Percentiles rank a stretch among this genome's conserved stretches.
These are phyloP conservation scores for Lordiphosa collinella DNA, from an alignment of 1,140 invertebrate genomes.

Conservation along the genomic window DNA sequence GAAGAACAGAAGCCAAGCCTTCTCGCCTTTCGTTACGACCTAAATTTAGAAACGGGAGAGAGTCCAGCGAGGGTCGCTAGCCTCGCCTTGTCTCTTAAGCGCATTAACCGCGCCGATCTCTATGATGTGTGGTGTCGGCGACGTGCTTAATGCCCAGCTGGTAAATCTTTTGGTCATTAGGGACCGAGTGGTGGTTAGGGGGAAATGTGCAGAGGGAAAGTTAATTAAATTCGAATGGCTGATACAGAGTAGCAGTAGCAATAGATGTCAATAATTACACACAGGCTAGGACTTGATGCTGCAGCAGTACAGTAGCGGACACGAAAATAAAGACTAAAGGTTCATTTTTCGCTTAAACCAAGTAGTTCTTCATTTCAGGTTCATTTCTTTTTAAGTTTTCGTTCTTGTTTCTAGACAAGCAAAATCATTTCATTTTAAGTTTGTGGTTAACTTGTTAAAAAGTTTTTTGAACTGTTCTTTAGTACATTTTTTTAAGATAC, in stretches of 20 bases:
- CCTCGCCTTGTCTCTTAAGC: conserved; percentile 30
- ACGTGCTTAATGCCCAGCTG: conserved; percentile 46
- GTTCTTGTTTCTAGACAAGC: no score
- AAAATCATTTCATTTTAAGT: no score
- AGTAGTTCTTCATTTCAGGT: no score
- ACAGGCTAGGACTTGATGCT: neutral
- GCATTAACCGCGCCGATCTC: conserved; percentile 52
- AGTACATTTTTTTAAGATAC: no score
- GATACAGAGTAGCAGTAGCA: neutral
- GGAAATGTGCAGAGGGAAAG: conserved; percentile 20
- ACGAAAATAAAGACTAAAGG: no score
- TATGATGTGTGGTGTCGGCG: conserved; percentile 4
- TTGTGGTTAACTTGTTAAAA: no score
- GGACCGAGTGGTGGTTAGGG: conserved; percentile 11
- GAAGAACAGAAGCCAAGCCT: conserved; percentile 18
- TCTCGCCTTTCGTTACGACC: conserved; percentile 10
- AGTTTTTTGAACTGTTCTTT: no score
- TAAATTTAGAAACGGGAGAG: conserved; percentile 19
- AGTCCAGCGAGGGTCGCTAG: no score
- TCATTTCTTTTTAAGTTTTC: no score
- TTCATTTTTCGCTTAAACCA: no score
- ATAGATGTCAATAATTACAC: conserved; percentile 6
- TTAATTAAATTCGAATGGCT: conserved; percentile 47
- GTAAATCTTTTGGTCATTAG: conserved; percentile 61
- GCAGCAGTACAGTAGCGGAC: neutral